Percentiles rank a stretch among this genome's conserved stretches.
Evolutionary conservation across 1,140 invertebrate genomes (phyloP).

Genomic region (Lethrus apterus): DNA sequence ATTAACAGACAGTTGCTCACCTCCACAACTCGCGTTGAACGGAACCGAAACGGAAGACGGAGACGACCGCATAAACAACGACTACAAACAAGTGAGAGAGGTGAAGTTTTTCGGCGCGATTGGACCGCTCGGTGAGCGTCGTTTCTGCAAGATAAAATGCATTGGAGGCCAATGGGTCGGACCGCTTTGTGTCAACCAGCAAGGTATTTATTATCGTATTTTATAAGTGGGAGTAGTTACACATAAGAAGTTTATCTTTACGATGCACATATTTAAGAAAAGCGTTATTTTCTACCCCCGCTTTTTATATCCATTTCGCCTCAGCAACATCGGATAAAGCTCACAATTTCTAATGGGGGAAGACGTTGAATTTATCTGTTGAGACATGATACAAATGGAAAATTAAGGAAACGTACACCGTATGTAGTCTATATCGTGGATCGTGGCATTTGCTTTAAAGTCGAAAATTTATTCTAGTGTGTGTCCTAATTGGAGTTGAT

Average conservation of each 20-base stretch:
- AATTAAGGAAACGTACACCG: too few relatives aligned
- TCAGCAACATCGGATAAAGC: too few relatives aligned
- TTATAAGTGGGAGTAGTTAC: too few relatives aligned
- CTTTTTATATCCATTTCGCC: too few relatives aligned
- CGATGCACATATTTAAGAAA: too few relatives aligned
- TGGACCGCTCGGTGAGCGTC: constrained; percentile 55
- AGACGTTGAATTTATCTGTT: background rate
- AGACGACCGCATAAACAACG: constrained; percentile 30
- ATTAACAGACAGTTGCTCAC: constrained; percentile 32
- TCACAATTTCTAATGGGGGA: too few relatives aligned
- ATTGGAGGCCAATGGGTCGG: constrained; percentile 74
- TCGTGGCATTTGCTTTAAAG: too few relatives aligned
- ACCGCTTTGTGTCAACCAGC: constrained; percentile 54
- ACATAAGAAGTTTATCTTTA: too few relatives aligned
- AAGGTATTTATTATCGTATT: constrained; percentile 33
- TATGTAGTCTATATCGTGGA: too few relatives aligned
- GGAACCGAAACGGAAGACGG: constrained; percentile 34
- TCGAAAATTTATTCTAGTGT: too few relatives aligned
- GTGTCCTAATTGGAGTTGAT: too few relatives aligned
- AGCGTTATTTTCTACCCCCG: too few relatives aligned
- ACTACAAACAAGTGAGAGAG: constrained; percentile 43
- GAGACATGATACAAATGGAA: background rate
- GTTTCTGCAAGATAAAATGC: constrained; percentile 74
- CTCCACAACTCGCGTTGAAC: constrained; percentile 35
- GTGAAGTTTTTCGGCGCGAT: constrained; percentile 62